phyloP scores from a whole-genome alignment of 1,140 invertebrate species.

The Globodera ellingtonae region DNA sequence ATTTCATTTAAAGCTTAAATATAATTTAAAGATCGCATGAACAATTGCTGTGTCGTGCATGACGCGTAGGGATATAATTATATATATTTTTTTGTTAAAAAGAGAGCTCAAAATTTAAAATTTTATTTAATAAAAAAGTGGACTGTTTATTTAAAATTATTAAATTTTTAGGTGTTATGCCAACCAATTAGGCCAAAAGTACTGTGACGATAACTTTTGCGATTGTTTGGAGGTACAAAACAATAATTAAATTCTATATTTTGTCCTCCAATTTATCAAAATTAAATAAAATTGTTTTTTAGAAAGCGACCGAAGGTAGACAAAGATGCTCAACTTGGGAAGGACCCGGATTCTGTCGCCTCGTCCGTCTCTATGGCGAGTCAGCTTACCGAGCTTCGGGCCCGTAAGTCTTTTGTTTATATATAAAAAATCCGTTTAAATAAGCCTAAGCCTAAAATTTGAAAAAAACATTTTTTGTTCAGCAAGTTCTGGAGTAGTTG shows the following conservation, averaged over 20 bases:
- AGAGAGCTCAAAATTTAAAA: too few relatives aligned
- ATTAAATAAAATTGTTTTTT: background rate
- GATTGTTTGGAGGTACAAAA: constrained; percentile 21
- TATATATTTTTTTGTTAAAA: too few relatives aligned
- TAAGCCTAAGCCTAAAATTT: too few relatives aligned
- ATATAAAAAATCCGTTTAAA: too few relatives aligned
- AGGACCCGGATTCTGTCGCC: constrained; percentile 16
- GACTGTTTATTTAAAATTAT: background rate
- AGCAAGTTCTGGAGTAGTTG: background rate
- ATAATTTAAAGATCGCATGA: background rate
- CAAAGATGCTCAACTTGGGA: constrained; percentile 16
- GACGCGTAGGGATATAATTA: background rate
- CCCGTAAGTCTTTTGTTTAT: background rate
- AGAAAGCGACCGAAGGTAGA: constrained; percentile 22
- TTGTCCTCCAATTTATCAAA: background rate
- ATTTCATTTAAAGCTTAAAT: background rate
- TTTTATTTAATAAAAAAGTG: too few relatives aligned
- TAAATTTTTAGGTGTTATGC: constrained; percentile 10
- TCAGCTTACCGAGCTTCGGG: background rate
- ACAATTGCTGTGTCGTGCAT: background rate
- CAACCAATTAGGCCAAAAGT: constrained; percentile 28
- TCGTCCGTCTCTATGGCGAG: constrained; percentile 23
- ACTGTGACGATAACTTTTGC: constrained; percentile 26
- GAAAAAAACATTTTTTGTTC: background rate
- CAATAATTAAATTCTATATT: background rate